Conservation (phyloP, 1,140 invertebrate genomes). For the Brachionus angularis region DNA sequence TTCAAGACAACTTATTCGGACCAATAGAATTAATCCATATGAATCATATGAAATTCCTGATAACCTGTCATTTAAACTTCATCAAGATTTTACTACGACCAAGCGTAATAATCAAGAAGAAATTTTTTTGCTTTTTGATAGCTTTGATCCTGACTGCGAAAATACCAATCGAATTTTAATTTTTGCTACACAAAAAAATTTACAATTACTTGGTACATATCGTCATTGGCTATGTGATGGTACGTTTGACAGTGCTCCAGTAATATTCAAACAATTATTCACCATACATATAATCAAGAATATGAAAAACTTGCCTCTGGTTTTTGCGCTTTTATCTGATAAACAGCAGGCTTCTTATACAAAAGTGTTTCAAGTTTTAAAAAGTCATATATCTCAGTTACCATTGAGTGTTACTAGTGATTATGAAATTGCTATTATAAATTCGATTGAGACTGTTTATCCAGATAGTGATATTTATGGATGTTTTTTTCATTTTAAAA, state of each 20-base stretch:
- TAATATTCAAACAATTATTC: background rate
- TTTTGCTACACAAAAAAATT: background rate
- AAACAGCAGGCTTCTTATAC: background rate
- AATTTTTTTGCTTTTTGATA: background rate
- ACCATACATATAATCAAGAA: background rate
- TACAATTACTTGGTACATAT: background rate
- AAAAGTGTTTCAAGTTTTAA: conserved; percentile 4
- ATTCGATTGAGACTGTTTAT: background rate
- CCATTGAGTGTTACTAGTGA: background rate
- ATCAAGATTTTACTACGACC: background rate
- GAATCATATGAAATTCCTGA: background rate
- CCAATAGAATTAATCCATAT: background rate
- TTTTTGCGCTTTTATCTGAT: background rate
- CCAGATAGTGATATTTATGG: background rate
- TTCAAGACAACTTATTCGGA: conserved; percentile 17
- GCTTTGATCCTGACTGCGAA: background rate
- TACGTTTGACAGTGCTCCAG: background rate
- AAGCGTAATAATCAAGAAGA: background rate
- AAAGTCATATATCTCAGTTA: background rate
- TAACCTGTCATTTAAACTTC: background rate
- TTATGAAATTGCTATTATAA: background rate
- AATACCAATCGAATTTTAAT: background rate
- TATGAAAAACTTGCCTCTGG: background rate
- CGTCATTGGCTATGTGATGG: conserved; percentile 29
- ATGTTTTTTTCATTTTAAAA: conserved; percentile 34